A percentile compares a stretch with the other conserved stretches of the same genome.
These are phyloP conservation scores for Neolamprologus cancellatus DNA, from an alignment of 2,113 vertebrate genomes.

Conservation along the genomic window DNA sequence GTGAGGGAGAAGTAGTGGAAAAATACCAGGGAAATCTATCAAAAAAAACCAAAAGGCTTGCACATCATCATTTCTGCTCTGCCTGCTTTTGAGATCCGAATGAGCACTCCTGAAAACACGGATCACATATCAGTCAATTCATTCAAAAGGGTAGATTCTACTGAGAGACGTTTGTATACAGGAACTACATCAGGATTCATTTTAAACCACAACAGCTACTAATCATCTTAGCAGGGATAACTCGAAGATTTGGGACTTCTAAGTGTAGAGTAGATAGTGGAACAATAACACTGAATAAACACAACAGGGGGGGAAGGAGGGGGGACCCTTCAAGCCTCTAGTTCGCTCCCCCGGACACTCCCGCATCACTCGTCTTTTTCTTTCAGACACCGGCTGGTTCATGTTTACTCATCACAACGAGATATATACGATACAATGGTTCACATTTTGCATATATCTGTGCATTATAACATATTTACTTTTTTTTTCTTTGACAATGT, in stretches of 20 bases:
- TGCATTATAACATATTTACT: slow-evolving; percentile 60
- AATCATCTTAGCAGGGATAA: slow-evolving; percentile 17
- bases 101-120: not conserved
- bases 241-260: slow-evolving; percentile 11
- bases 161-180: slow-evolving; percentile 10
- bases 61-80: not conserved
- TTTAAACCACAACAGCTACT: slow-evolving; percentile 50
- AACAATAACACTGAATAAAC: slow-evolving; percentile 50
- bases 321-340: not conserved
- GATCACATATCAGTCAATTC: slow-evolving; percentile 24
- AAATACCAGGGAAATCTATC: not conserved
- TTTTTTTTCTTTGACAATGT: slow-evolving; percentile 35
- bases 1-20: not conserved
- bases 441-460: slow-evolving; percentile 73
- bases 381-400: slow-evolving; percentile 51
- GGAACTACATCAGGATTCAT: slow-evolving; percentile 26
- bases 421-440: slow-evolving; percentile 66
- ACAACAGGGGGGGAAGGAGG: not conserved
- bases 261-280: slow-evolving; percentile 21
- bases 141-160: slow-evolving; percentile 6
- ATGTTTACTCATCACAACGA: slow-evolving; percentile 64
- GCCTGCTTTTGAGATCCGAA: not conserved
- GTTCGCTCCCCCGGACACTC: slow-evolving; percentile 37
- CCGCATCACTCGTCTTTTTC: slow-evolving; percentile 28
- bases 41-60: slow-evolving; percentile 9